phyloP scores from a whole-genome alignment of 1,140 invertebrate genomes.

The Drosophila carrolli region DNA sequence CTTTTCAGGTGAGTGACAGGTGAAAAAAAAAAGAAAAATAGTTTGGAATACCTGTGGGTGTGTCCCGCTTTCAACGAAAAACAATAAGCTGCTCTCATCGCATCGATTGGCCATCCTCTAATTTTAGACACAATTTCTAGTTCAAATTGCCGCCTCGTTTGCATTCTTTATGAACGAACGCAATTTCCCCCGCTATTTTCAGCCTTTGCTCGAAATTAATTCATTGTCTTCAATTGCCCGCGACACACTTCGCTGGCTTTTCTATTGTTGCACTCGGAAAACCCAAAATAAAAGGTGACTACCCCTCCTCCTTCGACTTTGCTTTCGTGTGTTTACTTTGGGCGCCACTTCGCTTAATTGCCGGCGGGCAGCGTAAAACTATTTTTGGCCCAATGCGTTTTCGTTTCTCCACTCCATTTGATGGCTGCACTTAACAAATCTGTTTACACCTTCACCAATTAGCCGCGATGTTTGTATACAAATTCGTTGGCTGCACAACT shows the following conservation, averaged over 20 bases:
- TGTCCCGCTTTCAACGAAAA: slow-evolving; percentile 6
- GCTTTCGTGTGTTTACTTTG: slow-evolving; percentile 51
- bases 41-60: slow-evolving; percentile 30
- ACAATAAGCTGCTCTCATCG: neutral
- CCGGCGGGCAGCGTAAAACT: slow-evolving; percentile 29
- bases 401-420: slow-evolving; percentile 69
- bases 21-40: neutral
- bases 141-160: slow-evolving; percentile 56
- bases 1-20: slow-evolving; percentile 63
- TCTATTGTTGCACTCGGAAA: slow-evolving; percentile 42
- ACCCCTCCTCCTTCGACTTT: slow-evolving; percentile 1
- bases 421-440: slow-evolving; percentile 63
- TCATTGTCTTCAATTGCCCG: slow-evolving; percentile 67
- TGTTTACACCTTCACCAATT: slow-evolving; percentile 65
- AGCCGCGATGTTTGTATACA: slow-evolving; percentile 48
- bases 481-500: slow-evolving; percentile 25
- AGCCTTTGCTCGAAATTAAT: slow-evolving; percentile 49
- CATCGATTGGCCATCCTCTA: slow-evolving; percentile 66
- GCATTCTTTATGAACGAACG: slow-evolving; percentile 49
- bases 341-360: slow-evolving; percentile 69
- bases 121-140: slow-evolving; percentile 68
- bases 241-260: slow-evolving; percentile 73
- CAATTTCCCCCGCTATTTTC: slow-evolving; percentile 31
- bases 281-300: slow-evolving; percentile 37
- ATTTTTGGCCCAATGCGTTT: slow-evolving; percentile 69